Evolutionary conservation across 2,888 invertebrate species (phyloP), one percentile per base, ranked within the genome.

Genomic region (Cotesia congregata): DNA sequence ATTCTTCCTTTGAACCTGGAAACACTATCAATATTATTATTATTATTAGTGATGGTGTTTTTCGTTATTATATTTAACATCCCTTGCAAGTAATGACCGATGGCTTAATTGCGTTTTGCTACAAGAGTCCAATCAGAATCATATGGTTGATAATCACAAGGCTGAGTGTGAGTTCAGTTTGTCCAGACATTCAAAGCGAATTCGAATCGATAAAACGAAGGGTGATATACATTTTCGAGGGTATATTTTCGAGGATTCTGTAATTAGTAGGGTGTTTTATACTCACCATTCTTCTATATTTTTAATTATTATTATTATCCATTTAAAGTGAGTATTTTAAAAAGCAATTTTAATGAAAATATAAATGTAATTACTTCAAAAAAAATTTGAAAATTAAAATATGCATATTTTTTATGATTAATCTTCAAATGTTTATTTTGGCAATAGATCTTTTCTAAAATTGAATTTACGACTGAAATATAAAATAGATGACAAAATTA

Each of bases 131-230:
- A 50, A 50, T 50, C 50, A 50, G 50, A 50, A 50, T 50, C 50
- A 50, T 50, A 50, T 50, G 50, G 50, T 50, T 50, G 50, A 50
- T 50, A 50, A 50, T 50, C 50, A 50, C 50, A 50, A 50, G 50
- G 9, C 50, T 12, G 50, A 12, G 50, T 12, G 50, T 50, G 50
- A 50, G 50, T 50, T 12, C 9, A 50, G 50, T 50, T 50, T 50
- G 50, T 12, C 3, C 12, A 50, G 50, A 50, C 50, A 50, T 50
- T 50, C 50, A 50, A 50, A 50, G 50, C 50, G 50, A 50, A 50
- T 50, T 50, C 50, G 50, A 50, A 50, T 50, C 50, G 50, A 50
- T 50, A 50, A 50, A 50, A 50, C 50, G 50, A 50, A 50, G 50
- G 50, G 50, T 50, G 50, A 50, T 50, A 50, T 50, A 50, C 7